Percentiles rank a stretch among this genome's conserved stretches.
phyloP scores from a whole-genome alignment of 2,113 vertebrate genomes.

The Oxygymnocypris stewartii region DNA sequence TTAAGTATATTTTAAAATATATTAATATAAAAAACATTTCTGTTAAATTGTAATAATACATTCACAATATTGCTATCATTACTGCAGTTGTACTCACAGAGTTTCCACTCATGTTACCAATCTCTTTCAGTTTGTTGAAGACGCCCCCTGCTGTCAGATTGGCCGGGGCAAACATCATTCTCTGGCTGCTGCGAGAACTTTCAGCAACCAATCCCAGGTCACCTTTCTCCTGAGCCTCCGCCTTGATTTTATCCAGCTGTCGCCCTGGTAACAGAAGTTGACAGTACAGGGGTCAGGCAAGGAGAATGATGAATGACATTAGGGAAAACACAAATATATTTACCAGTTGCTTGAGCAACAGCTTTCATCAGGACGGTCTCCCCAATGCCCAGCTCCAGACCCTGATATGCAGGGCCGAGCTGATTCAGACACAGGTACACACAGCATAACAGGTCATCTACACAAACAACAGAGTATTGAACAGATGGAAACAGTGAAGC shows the following conservation, averaged over 20 bases:
- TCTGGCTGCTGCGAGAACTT: conserved; percentile 87
- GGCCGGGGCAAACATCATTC: conserved; percentile 84
- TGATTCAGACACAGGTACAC: conserved; percentile 87
- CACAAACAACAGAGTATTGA: conserved; percentile 52
- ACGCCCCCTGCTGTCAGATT: conserved; percentile 80
- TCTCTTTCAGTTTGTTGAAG: conserved; percentile 84
- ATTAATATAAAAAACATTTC: not conserved
- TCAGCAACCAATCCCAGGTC: conserved; percentile 89
- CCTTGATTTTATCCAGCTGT: conserved; percentile 85
- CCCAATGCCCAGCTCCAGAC: conserved; percentile 84
- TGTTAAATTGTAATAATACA: not conserved
- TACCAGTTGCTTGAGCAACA: conserved; percentile 85
- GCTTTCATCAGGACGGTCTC: conserved; percentile 88
- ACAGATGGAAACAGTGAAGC: conserved; percentile 20
- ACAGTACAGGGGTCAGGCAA: conserved; percentile 18
- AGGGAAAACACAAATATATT: conserved; percentile 46
- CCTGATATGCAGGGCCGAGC: conserved; percentile 84
- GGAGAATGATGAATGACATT: not conserved
- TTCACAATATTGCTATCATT: not conserved
- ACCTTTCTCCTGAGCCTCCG: conserved; percentile 83
- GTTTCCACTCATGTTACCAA: conserved; percentile 81
- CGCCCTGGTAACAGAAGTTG: conserved; percentile 77
- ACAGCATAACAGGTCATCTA: conserved; percentile 82
- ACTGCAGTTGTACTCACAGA: conserved; percentile 71
- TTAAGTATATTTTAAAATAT: not conserved